Evolutionary conservation across 2,797 vertebrate species (phyloP), one percentile per base, ranked within the genome.

Genomic region (Dryobates pubescens): DNA sequence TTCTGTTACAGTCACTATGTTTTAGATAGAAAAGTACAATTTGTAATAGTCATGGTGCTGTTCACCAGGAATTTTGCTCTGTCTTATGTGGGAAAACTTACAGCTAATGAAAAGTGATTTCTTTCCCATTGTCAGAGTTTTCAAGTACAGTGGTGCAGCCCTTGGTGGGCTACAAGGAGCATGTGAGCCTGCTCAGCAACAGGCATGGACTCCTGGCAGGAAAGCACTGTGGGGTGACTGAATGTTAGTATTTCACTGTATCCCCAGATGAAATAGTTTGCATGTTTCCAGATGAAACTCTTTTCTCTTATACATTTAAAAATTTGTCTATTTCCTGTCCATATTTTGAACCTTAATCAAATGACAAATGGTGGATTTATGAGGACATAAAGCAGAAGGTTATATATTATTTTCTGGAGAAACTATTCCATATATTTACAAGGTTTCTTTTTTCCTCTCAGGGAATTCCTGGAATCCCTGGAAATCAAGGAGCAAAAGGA

Each of bases 381-480:
- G 41, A 82, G 62, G 13, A 53, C 10, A 6, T 57, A 29, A 24
- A n/a, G 23, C 13, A 1, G 10, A 7, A 3, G 9, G 7, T 61
- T 71, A 36, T 65, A 13, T 79, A 64, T 64, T 74, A 30, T 56
- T 71, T 90, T 75, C 64, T 83, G 43, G 10, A 78, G 20, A 87
- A 81, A 69, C 43, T 59, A 24, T 78, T 87, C 6, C 24, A 32
- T 53, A 13, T 65, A n/a, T 87, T 89, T 67, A 47, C 71, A 64
- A 82, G 15, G 12, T 29, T 95, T 93, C 91, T 3, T 81, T 90
- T 83, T 83, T 64, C 86, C 3, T 97, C 85, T 74, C 83, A 99
- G 99, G 99, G 99, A 91, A 97, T 98, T 90, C 98, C 98, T 92
- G 99, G 99, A 86, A 98, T 98, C 86, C 98, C 98, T 97, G 99